These are phyloP conservation scores for Amphimallon solstitiale DNA, from an alignment of 2,888 invertebrate species.

Conservation along the genomic window DNA sequence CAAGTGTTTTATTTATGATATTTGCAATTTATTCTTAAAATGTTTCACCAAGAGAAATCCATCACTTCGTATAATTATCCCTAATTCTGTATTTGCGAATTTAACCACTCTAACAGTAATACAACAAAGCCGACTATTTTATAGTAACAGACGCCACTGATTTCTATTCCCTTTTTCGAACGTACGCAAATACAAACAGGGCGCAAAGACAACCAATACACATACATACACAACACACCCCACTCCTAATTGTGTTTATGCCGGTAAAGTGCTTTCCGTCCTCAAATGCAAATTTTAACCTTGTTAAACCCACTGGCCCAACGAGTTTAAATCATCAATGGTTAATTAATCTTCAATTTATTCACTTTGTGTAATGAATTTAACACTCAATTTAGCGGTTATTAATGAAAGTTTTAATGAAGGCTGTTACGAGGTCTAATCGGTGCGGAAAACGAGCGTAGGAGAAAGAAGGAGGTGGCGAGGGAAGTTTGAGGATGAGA, in stretches of 20 bases:
- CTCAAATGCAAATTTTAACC: constrained; percentile 67
- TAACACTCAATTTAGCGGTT: constrained; percentile 68
- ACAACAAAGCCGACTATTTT: too few species aligned
- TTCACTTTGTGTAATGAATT: constrained; percentile 67
- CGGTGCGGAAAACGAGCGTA: constrained; percentile 8
- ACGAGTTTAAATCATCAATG: constrained; percentile 66
- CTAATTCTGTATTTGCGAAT: too few species aligned
- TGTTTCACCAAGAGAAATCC: too few species aligned
- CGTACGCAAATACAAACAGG: too few species aligned
- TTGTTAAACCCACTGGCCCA: constrained; percentile 64
- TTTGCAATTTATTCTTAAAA: too few species aligned
- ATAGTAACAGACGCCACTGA: too few species aligned
- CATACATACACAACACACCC: constrained; percentile 40
- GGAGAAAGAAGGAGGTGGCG: neutral
- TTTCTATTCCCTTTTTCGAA: too few species aligned
- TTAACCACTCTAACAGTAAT: too few species aligned
- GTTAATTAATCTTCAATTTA: constrained; percentile 68
- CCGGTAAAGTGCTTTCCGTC: constrained; percentile 66
- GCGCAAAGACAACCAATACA: neutral
- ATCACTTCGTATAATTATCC: too few species aligned
- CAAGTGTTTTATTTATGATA: too few species aligned
- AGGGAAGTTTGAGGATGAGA: constrained; percentile 5
- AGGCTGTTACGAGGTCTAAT: constrained; percentile 56
- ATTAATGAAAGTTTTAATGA: constrained; percentile 70
- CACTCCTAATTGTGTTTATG: constrained; percentile 63